A percentile compares a stretch with the other conserved stretches of the same genome.
phyloP scores from a whole-genome alignment of 2,888 invertebrate genomes.

The Synergus japonicus region DNA sequence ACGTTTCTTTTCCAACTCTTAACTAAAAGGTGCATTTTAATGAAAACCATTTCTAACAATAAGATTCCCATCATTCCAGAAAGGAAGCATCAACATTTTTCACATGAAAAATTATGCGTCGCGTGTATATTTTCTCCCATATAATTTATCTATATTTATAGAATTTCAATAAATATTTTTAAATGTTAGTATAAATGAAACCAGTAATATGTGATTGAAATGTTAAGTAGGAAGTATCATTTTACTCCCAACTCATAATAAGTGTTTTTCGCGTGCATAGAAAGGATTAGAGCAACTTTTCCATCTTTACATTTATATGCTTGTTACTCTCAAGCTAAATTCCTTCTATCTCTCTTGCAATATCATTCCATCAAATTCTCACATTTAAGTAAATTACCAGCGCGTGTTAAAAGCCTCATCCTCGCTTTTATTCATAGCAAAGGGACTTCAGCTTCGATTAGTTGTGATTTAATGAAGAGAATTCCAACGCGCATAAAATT shows the following conservation, averaged over 20 bases:
- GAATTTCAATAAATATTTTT: background rate
- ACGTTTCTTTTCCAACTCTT: background rate
- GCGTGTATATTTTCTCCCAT: too few relatives aligned
- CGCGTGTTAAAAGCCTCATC: slow-evolving; percentile 21
- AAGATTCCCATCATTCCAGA: background rate
- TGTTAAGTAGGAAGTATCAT: slow-evolving; percentile 15
- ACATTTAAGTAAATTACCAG: slow-evolving; percentile 37
- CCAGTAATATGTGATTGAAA: too few relatives aligned
- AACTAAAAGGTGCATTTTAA: background rate
- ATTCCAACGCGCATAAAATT: slow-evolving; percentile 11
- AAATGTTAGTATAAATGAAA: background rate
- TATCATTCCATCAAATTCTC: slow-evolving; percentile 38
- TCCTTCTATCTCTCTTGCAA: slow-evolving; percentile 6
- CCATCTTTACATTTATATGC: background rate
- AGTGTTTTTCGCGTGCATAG: slow-evolving; percentile 12
- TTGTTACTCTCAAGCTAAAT: slow-evolving; percentile 1
- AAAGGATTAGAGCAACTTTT: background rate
- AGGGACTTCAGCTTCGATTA: slow-evolving; percentile 7
- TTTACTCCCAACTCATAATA: slow-evolving; percentile 19
- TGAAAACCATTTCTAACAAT: background rate
- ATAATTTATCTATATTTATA: background rate
- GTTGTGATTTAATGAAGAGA: slow-evolving; percentile 30
- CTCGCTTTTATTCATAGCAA: background rate
- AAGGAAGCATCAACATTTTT: too few relatives aligned
- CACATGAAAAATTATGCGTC: too few relatives aligned